phyloP scores from a whole-genome alignment of 2,113 vertebrate species.

The Eupsittula cactorum region DNA sequence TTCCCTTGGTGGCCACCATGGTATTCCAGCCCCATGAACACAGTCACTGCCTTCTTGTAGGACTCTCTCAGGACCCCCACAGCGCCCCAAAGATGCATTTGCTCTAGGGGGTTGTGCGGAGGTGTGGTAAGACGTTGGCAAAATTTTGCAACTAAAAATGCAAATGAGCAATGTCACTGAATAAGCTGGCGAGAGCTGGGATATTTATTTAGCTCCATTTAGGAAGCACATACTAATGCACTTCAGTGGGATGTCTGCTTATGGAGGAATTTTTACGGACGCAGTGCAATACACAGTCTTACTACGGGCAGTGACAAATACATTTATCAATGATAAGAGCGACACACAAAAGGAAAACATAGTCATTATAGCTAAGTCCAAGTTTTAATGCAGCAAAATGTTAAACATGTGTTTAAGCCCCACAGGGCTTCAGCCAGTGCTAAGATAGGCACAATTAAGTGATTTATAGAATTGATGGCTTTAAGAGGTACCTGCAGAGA shows the following conservation, averaged over 20 bases:
- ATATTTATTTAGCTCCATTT: background rate
- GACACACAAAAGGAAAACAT: background rate
- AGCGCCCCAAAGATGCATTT: background rate
- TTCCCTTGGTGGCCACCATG: background rate
- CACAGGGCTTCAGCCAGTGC: background rate
- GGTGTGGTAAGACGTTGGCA: background rate
- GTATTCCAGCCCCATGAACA: rapidly evolving
- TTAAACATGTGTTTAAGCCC: background rate
- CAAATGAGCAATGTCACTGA: background rate
- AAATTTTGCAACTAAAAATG: background rate
- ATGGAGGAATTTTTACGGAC: background rate
- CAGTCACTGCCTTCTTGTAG: background rate
- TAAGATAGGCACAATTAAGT: background rate
- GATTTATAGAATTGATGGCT: background rate
- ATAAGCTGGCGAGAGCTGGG: background rate
- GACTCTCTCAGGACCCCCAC: background rate
- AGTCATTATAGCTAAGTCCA: background rate
- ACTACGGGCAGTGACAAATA: background rate
- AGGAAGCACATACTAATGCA: background rate
- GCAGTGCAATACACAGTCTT: background rate
- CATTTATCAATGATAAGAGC: background rate
- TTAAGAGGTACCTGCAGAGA: background rate
- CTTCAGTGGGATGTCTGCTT: background rate
- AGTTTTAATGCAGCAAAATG: background rate
- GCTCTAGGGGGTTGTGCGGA: background rate